A percentile compares a stretch with the other conserved stretches of the same genome.
These are phyloP conservation scores for Nesidiocoris tenuis DNA, from an alignment of 2,888 invertebrate species.

Conservation along the genomic window DNA sequence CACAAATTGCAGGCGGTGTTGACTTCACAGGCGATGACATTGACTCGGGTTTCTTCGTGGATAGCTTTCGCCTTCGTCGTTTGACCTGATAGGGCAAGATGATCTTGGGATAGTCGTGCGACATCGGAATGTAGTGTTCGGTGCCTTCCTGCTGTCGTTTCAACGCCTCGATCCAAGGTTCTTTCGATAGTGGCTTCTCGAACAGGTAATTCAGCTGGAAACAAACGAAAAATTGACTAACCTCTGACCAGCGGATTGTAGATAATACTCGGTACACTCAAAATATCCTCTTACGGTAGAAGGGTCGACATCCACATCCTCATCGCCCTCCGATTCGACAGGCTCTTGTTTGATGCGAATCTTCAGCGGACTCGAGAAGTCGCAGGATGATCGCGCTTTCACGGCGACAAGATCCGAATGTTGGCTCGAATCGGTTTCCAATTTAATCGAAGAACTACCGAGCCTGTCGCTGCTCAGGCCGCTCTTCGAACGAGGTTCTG, in stretches of 20 bases:
- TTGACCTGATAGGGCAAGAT: constrained; percentile 69
- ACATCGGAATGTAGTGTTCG: constrained; percentile 61
- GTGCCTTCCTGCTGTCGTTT: constrained; percentile 72
- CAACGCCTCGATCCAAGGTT: constrained; percentile 79
- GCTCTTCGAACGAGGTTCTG: background rate
- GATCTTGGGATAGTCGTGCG: constrained; percentile 60
- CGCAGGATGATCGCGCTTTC: background rate
- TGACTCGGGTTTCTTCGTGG: background rate
- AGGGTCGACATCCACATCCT: background rate
- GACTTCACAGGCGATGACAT: background rate
- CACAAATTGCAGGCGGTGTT: background rate
- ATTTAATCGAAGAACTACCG: background rate
- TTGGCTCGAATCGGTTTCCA: constrained; percentile 53
- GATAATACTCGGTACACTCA: no score
- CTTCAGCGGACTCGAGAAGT: background rate
- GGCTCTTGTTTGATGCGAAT: constrained; percentile 13
- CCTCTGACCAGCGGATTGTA: no score
- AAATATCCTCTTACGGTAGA: background rate
- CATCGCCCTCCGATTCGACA: constrained; percentile 9
- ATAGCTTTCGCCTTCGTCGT: background rate
- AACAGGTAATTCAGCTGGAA: constrained; percentile 64
- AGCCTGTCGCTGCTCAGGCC: constrained; percentile 17
- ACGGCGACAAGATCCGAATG: constrained; percentile 51
- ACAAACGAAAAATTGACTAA: background rate
- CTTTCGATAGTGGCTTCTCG: constrained; percentile 70